Base-by-base conservation (phyloP, 2,113 vertebrate species). In the Arenaria interpres region DNA sequence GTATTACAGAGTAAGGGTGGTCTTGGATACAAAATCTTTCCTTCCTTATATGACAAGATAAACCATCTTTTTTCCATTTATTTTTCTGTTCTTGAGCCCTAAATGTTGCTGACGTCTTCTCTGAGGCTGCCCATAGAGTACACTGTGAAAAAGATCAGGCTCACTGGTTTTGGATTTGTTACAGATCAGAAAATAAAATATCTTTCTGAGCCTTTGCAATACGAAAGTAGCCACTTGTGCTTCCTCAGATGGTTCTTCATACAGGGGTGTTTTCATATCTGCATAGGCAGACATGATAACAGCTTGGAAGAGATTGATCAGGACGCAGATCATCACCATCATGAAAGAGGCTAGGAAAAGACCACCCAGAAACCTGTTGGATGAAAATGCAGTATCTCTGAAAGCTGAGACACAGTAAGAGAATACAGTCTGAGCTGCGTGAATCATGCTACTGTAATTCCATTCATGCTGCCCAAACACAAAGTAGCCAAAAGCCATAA, bases 381-480 rank as follows among this genome's bases (percentile, higher is more conserved):
- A 72, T n/a, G 71, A 82, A 79, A 98, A 98, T 2, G 57, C 46
- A 0, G 93, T 97, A 69, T 96, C 68, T 37, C 93, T 92, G 60
- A 98, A 98, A 30, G 96, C 97, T 14, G 94, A 94, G 14, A 96
- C 45, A 1, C 97, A 97, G 14, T 98, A 98, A 41, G 97, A 97
- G 57, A 98, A 21, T 5, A 98, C 5, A 0, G 98, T 98, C 84
- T 98, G 97, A 6, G 83, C 90, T 27, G 98, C 97, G 8, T 72
- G 95, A 35, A 72, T 51, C 76, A 97, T 39, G 50, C 4, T 95
- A 17, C 90, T 97, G 78, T 98, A 98, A 79, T 87, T 90, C 96
- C 93, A 92, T 10, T 98, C 97, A 1, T 97, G 92, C 50, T 98
- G 98, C 12, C 98, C 97, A 12, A 98, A 98, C 4, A 96, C 97